A percentile compares a stretch with the other conserved stretches of the same genome.
Conservation (phyloP, 2,113 vertebrate genomes). For the Saimiri boliviensis region DNA sequence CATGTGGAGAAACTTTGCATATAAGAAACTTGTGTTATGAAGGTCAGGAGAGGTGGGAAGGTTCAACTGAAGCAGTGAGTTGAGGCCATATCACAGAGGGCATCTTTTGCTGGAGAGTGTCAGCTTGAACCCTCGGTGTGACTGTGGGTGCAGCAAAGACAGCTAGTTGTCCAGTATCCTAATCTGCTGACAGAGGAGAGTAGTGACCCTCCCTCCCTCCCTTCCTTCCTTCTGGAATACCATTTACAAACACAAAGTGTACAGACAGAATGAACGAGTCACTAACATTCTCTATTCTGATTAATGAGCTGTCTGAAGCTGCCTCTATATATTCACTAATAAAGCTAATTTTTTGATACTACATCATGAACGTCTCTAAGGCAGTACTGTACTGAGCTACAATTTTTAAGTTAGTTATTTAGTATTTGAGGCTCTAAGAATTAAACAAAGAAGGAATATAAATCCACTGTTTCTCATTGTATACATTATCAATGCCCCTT, state of each 20-base stretch:
- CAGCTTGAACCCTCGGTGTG: rapidly evolving
- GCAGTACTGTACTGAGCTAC: background rate
- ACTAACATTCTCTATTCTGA: background rate
- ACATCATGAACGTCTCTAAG: background rate
- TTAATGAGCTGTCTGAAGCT: background rate
- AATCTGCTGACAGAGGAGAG: background rate
- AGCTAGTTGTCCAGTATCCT: background rate
- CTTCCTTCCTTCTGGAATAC: background rate
- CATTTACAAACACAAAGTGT: background rate
- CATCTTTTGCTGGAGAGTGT: background rate
- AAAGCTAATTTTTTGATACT: background rate
- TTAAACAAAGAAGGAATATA: background rate
- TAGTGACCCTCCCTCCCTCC: rapidly evolving
- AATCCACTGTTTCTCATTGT: background rate
- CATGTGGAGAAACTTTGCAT: background rate
- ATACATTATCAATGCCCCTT: background rate
- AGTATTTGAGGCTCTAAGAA: background rate
- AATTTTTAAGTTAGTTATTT: background rate
- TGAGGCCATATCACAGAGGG: background rate
- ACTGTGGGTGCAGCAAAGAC: background rate
- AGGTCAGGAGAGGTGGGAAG: background rate
- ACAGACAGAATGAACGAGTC: background rate
- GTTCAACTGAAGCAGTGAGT: background rate
- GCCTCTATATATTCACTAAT: background rate
- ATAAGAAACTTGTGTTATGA: background rate